Conservation (phyloP, 1,140 invertebrate genomes). For the Megalopta genalis region DNA sequence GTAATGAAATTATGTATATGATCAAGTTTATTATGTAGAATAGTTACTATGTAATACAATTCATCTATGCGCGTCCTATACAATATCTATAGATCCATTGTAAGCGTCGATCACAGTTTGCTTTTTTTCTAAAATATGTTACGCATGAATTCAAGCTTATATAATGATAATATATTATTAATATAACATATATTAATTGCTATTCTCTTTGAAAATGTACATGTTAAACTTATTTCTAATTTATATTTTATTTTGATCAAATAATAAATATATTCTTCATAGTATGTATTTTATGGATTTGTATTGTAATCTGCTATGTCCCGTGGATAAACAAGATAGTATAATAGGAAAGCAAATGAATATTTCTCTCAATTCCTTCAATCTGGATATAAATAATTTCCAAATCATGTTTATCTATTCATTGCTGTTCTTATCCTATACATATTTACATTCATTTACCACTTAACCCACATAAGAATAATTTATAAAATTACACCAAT, state of each 20-base stretch:
- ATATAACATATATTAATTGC: not conserved
- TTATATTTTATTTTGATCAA: not conserved
- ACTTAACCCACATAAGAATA: conserved; percentile 2
- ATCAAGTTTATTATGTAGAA: not conserved
- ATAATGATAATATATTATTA: not conserved
- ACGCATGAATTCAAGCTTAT: not conserved
- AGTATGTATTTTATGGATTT: not conserved
- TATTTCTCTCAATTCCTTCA: not conserved
- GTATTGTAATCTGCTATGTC: not conserved
- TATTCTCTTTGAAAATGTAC: not conserved
- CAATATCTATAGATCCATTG: not conserved
- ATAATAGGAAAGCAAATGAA: not conserved
- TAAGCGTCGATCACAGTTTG: not conserved
- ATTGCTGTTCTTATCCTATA: not conserved
- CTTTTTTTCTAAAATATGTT: not conserved
- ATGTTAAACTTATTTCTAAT: not conserved
- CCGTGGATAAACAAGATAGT: not conserved
- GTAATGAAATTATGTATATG: no score
- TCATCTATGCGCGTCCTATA: no score
- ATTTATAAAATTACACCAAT: conserved; percentile 28
- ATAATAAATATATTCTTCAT: not conserved
- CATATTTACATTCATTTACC: not conserved
- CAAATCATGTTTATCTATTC: conserved; percentile 1
- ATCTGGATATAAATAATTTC: not conserved
- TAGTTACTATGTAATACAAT: not conserved